Base-by-base conservation (phyloP, 2,888 invertebrate genomes). In the Rhamnusium bicolor region DNA sequence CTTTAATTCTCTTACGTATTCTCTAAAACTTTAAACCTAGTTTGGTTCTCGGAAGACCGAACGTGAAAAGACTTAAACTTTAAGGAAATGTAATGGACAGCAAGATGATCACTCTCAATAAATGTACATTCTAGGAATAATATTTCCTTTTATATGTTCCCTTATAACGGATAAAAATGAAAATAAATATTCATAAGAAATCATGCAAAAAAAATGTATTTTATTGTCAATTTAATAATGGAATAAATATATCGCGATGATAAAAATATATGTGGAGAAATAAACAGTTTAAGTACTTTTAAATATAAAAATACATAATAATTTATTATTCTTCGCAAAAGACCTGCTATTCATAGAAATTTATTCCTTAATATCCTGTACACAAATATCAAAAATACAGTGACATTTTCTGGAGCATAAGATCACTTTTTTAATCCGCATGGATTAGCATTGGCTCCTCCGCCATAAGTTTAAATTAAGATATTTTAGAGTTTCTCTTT, bases 1-100 rank as follows among this genome's bases (percentile, higher is more conserved):
- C 46, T 61, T 61, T 61, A 40, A 61, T 46, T 61, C 46, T 46
- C 16, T 58, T 32, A 58, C 58, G 27, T 56, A n/a, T 56, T 29
- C 56, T 29, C 21, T 61, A 24, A 46, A 61, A 61, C 61, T 61
- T 58, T 61, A 61, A 61, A 61, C 19, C 21, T 46, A 18, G 21
- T 46, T 19, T 21, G 18, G n/a, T 61, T 14, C 61, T 40, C 61
- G 61, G 61, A 46, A 60, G 19, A 40, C 0, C 32, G 40, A 46
- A 61, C 46, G 47, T 61, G 46, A 46, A 61, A 14, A 46, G 21
- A 46, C 61, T 58, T 51, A 19, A 61, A 61, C 61, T 61, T 47
- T n/a, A 12, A 19, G 24, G 21, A 61, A 61, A 46, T 47, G 14
- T 61, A 61, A 47, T 47, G 61, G 61, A 61, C 61, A 61, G 10